These are phyloP conservation scores for Centropyge bicolor DNA, from an alignment of 2,797 vertebrate genomes.

Conservation along the genomic window DNA sequence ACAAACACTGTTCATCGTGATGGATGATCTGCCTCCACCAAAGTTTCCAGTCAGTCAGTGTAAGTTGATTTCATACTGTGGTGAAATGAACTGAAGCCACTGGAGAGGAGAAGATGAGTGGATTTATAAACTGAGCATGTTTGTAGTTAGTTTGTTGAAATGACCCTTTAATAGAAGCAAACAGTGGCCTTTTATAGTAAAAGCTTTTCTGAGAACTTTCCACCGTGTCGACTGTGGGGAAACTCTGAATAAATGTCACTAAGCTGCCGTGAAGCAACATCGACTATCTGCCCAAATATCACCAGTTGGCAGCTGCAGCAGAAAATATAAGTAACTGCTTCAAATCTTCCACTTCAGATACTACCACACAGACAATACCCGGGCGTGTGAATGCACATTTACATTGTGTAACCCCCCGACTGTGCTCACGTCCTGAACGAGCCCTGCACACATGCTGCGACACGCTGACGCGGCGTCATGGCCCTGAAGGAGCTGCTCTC, in stretches of 20 bases:
- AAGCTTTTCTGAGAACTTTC: constrained; percentile 25
- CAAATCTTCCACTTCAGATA: neutral
- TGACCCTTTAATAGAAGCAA: constrained; percentile 3
- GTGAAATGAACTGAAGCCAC: neutral
- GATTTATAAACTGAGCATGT: neutral
- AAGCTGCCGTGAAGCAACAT: neutral
- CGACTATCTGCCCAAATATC: neutral
- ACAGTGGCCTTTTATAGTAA: neutral
- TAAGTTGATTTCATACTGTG: neutral
- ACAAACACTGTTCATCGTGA: too few species aligned
- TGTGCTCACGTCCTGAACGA: constrained; percentile 14
- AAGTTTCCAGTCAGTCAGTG: too few species aligned
- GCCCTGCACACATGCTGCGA: constrained; percentile 37
- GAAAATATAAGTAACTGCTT: neutral
- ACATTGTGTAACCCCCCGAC: constrained; percentile 30
- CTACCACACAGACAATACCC: neutral
- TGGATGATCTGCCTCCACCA: too few species aligned
- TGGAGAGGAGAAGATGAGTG: neutral
- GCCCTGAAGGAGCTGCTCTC: neutral
- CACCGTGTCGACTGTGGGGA: neutral
- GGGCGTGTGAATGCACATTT: constrained; percentile 33
- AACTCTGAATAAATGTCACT: constrained; percentile 3
- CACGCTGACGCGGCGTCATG: constrained; percentile 8
- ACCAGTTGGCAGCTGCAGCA: neutral
- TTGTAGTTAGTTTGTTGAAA: neutral